These are phyloP conservation scores for Fissipunctia ypsillon DNA, from an alignment of 2,888 invertebrate genomes.

Conservation along the genomic window DNA sequence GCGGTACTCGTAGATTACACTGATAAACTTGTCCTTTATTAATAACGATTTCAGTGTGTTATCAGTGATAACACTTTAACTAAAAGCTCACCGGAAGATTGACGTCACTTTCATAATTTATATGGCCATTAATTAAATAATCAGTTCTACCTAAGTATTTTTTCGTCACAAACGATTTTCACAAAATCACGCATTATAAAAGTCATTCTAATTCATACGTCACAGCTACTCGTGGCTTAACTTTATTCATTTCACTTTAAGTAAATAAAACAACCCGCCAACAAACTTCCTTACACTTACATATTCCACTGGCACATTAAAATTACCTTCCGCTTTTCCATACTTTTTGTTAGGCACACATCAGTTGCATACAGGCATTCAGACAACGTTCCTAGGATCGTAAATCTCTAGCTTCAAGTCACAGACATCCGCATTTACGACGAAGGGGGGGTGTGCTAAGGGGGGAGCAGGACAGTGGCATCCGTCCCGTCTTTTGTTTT, in stretches of 20 bases:
- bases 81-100: neutral
- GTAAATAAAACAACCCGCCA: slow-evolving; percentile 26
- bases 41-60: slow-evolving; percentile 16
- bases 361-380: slow-evolving; percentile 60
- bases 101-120: neutral
- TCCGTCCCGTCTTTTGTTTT: slow-evolving; percentile 80
- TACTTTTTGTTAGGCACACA: slow-evolving; percentile 60
- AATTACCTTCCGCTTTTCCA: slow-evolving; percentile 59
- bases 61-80: slow-evolving; percentile 15
- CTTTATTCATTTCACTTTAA: slow-evolving; percentile 14
- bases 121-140: too few relatives aligned
- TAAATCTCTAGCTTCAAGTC: slow-evolving; percentile 67
- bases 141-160: too few relatives aligned
- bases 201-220: neutral
- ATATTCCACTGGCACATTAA: slow-evolving; percentile 53
- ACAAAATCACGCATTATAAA: neutral
- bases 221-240: neutral
- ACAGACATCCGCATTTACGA: slow-evolving; percentile 68
- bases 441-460: slow-evolving; percentile 39
- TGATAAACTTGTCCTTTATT: slow-evolving; percentile 8
- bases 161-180: neutral
- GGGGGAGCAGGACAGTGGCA: slow-evolving; percentile 63
- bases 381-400: slow-evolving; percentile 60
- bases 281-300: slow-evolving; percentile 22
- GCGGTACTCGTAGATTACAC: slow-evolving; percentile 12